phyloP scores from a whole-genome alignment of 2,888 invertebrate genomes.

The Scaptomyza polygonia region DNA sequence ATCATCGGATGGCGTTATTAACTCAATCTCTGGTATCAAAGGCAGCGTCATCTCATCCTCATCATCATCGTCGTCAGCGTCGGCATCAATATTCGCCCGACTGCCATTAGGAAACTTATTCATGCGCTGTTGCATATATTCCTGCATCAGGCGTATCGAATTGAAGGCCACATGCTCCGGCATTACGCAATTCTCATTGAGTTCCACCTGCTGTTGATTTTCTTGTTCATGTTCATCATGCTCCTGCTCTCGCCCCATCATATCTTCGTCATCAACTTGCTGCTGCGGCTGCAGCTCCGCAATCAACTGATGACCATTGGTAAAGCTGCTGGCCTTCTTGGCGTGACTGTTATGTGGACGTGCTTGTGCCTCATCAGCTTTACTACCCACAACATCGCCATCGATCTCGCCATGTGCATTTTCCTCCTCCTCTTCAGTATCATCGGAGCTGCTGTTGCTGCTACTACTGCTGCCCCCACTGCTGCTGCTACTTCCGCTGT shows the following conservation, averaged over 20 bases:
- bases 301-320: slow-evolving; percentile 39
- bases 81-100: slow-evolving; percentile 32
- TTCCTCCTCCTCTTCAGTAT: slow-evolving; percentile 59
- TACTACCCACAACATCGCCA: slow-evolving; percentile 20
- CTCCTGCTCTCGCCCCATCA: slow-evolving; percentile 6
- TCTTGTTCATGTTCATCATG: background rate
- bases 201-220: slow-evolving; percentile 15
- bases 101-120: slow-evolving; percentile 74
- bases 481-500: slow-evolving; percentile 40
- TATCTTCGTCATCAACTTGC: slow-evolving; percentile 7
- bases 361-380: slow-evolving; percentile 29
- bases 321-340: slow-evolving; percentile 40
- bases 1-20: slow-evolving; percentile 82
- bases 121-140: slow-evolving; percentile 82
- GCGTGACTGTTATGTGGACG: slow-evolving; percentile 54
- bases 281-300: slow-evolving; percentile 16
- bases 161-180: slow-evolving; percentile 70
- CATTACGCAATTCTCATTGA: slow-evolving; percentile 66
- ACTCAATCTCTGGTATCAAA: slow-evolving; percentile 83
- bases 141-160: slow-evolving; percentile 83
- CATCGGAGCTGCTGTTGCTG: slow-evolving; percentile 54
- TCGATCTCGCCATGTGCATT: slow-evolving; percentile 27
- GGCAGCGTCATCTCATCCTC: slow-evolving; percentile 82
- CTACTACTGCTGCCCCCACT: slow-evolving; percentile 37
- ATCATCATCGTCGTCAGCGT: slow-evolving; percentile 60